Base-by-base conservation (phyloP, 2,113 vertebrate species). In the Drymodes brunneopygia region DNA sequence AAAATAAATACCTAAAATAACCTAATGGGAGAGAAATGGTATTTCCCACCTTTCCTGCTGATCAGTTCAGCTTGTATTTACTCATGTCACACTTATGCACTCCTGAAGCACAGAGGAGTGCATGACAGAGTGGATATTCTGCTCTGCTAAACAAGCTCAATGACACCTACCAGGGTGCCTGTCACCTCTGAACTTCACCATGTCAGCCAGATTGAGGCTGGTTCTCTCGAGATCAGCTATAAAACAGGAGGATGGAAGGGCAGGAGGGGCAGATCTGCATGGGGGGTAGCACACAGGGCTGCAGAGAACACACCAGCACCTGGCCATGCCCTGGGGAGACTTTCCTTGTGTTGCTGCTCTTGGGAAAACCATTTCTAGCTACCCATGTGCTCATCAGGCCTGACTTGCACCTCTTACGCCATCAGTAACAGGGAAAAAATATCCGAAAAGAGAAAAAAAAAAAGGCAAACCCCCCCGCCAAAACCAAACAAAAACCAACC, bases 311-410 rank as follows among this genome's bases (percentile, higher is more conserved):
- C 51, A 29, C 12, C 75, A 57, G 22, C 66, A 36, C 33, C 33
- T 3, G 0, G 8, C 13, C 10, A 3, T 3, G 38, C 2, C 57
- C 45, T 47, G 12, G 4, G 4, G 15, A 90, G 44, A 9, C 57
- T 61, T 61, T 71, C 35, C 47, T 69, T 69, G 16, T 29, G 51
- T 17, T 90, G 45, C 56, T 80, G 67, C 28, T 78, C 42, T 73
- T 60, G 36, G 56, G 50, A 87, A 94, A 94, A 86, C 17, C 58
- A 67, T 47, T 70, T 40, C 86, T 74, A 36, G 28, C 60, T 47
- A 73, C 25, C 7, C 8, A 74, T 3, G 2, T 16, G 17, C 35
- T 86, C 28, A 20, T 9, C 9, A 12, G 4, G 7, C 45, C 65
- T 81, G 44, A 56, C 33, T 72, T 57, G 27, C 3, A 3, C 29